Percentiles rank a stretch among this genome's conserved stretches.
Evolutionary conservation across 2,113 vertebrate species (phyloP).

Genomic region (Rhineura floridana): DNA sequence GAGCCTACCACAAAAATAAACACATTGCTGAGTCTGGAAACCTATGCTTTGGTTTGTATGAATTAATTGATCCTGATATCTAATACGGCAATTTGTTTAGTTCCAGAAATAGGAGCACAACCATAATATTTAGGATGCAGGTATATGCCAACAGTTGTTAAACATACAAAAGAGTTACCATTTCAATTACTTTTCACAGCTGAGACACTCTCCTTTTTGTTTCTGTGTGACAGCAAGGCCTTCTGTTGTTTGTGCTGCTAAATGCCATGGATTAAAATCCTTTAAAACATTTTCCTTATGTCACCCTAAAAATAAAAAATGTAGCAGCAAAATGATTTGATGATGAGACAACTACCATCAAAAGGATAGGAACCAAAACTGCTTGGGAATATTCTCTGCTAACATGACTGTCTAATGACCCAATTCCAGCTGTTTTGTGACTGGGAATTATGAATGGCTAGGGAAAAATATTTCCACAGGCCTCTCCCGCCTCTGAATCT

Average conservation of each 20-base stretch:
- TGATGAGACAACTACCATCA: background rate
- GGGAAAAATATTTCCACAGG: background rate
- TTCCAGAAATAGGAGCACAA: background rate
- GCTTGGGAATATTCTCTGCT: background rate
- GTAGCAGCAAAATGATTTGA: background rate
- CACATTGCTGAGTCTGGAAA: background rate
- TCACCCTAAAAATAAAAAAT: background rate
- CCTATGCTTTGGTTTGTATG: background rate
- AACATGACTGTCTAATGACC: background rate
- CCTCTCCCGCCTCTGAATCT: background rate
- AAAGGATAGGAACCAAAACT: background rate
- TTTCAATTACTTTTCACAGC: background rate
- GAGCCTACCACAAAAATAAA: background rate
- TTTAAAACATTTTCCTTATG: background rate
- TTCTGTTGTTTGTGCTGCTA: conserved; percentile 23
- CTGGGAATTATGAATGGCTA: background rate
- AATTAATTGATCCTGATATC: background rate
- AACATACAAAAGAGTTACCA: background rate
- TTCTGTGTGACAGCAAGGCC: background rate
- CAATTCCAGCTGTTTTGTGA: background rate
- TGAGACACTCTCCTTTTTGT: background rate
- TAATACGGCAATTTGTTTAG: background rate
- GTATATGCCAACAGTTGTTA: background rate
- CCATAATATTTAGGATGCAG: background rate
- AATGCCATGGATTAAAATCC: conserved; percentile 8